Evolutionary conservation across 2,888 invertebrate species (phyloP).

Genomic region (Saturnia japonica): DNA sequence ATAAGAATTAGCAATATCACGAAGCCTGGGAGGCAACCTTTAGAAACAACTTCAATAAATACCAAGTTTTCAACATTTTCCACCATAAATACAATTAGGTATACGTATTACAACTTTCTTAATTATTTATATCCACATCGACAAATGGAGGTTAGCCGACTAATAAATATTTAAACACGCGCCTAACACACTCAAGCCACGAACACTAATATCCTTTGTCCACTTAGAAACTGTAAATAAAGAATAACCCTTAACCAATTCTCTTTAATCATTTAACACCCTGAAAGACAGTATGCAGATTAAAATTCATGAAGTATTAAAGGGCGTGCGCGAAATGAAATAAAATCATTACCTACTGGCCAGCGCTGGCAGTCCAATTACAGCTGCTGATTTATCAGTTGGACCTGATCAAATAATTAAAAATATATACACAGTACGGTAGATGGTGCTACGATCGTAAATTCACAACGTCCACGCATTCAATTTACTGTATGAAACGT

Average conservation of each 20-base stretch:
- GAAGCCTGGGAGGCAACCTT: too few relatives aligned
- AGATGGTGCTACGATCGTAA: conserved; percentile 57
- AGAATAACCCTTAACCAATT: conserved; percentile 23
- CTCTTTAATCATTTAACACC: conserved; percentile 47
- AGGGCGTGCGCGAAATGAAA: conserved; percentile 61
- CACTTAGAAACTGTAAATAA: conserved; percentile 25
- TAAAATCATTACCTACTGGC: conserved; percentile 63
- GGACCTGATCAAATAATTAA: conserved; percentile 79
- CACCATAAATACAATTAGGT: too few relatives aligned
- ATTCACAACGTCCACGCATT: conserved; percentile 59
- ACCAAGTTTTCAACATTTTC: too few relatives aligned
- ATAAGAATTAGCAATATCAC: too few relatives aligned
- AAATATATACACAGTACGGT: conserved; percentile 63
- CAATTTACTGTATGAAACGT: conserved; percentile 67
- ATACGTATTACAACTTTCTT: not conserved
- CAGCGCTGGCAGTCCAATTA: conserved; percentile 64
- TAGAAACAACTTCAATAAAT: too few relatives aligned
- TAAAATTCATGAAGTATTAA: conserved; percentile 39
- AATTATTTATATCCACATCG: not conserved
- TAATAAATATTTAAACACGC: conserved; percentile 19
- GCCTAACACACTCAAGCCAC: conserved; percentile 15
- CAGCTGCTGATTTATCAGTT: conserved; percentile 70
- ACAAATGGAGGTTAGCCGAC: not conserved
- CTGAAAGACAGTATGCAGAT: conserved; percentile 32
- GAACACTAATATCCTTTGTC: conserved; percentile 16